Conservation (phyloP, 2,888 invertebrate genomes). For the Celastrina argiolus region DNA sequence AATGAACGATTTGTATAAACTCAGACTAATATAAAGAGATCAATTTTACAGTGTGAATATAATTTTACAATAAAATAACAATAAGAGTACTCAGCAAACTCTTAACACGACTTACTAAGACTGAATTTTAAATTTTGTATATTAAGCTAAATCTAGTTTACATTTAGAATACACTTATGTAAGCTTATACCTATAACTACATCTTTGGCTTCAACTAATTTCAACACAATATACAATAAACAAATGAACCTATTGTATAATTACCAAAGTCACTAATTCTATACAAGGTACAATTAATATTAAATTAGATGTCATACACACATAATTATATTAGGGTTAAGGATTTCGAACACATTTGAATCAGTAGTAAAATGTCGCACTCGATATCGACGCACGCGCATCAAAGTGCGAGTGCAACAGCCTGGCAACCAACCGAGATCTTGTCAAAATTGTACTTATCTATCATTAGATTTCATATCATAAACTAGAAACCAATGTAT, state of each 20-base stretch:
- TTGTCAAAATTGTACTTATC: neutral
- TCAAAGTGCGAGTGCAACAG: neutral
- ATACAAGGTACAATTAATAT: neutral
- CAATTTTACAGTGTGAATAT: neutral
- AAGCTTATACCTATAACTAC: constrained; percentile 3
- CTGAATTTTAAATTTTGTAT: neutral
- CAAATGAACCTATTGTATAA: neutral
- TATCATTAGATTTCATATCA: neutral
- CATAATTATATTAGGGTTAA: neutral
- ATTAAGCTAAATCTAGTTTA: constrained; percentile 6
- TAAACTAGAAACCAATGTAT: neutral
- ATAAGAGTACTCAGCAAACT: neutral
- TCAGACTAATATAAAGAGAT: neutral
- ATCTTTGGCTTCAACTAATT: neutral
- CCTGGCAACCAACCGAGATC: neutral
- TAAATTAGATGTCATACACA: neutral
- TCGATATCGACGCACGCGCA: neutral
- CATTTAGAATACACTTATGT: constrained; percentile 9
- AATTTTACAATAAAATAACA: neutral
- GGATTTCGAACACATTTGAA: neutral
- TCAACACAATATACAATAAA: neutral
- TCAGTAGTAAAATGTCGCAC: neutral
- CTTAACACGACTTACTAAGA: neutral
- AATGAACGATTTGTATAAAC: neutral
- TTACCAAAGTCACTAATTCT: neutral